Percentiles rank a stretch among this genome's conserved stretches.
phyloP scores from a whole-genome alignment of 30 jellyfish, hydroid and myxozoan species.

The Catostylus mosaicus region DNA sequence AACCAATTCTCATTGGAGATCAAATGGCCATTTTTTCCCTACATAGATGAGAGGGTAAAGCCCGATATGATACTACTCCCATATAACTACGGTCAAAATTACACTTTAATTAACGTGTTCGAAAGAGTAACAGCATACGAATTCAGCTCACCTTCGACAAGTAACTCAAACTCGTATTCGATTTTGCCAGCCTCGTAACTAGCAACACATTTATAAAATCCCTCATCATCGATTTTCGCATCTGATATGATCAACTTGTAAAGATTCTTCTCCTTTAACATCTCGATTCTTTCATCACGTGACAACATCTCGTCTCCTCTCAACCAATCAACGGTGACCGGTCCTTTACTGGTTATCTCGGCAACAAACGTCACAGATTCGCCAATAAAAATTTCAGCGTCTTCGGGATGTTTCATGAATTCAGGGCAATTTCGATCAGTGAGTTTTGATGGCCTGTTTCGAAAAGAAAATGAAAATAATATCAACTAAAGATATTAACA shows the following conservation, averaged over 20 bases:
- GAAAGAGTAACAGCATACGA: background rate
- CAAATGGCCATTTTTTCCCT: too few relatives aligned
- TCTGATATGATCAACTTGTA: constrained; percentile 53
- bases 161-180: constrained; percentile 82
- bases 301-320: constrained; percentile 42
- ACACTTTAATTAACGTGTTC: too few relatives aligned
- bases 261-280: constrained; percentile 22
- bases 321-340: constrained; percentile 56
- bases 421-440: constrained; percentile 13
- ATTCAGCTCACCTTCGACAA: constrained; percentile 85
- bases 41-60: too few relatives aligned
- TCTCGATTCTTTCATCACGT: constrained; percentile 34
- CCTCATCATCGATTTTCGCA: constrained; percentile 87
- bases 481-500: too few relatives aligned
- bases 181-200: constrained; percentile 78
- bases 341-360: constrained; percentile 17
- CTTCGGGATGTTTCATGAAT: constrained; percentile 42
- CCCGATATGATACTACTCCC: too few relatives aligned
- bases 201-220: constrained; percentile 76
- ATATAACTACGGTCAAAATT: too few relatives aligned
- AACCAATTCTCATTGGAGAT: too few relatives aligned
- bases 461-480: too few relatives aligned
- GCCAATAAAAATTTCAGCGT: constrained; percentile 50
- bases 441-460: background rate
- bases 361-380: constrained; percentile 40